Percentiles rank a stretch among this genome's conserved stretches.
These are phyloP conservation scores for Drosophila rufa DNA, from an alignment of 1,140 invertebrate species.

Conservation along the genomic window DNA sequence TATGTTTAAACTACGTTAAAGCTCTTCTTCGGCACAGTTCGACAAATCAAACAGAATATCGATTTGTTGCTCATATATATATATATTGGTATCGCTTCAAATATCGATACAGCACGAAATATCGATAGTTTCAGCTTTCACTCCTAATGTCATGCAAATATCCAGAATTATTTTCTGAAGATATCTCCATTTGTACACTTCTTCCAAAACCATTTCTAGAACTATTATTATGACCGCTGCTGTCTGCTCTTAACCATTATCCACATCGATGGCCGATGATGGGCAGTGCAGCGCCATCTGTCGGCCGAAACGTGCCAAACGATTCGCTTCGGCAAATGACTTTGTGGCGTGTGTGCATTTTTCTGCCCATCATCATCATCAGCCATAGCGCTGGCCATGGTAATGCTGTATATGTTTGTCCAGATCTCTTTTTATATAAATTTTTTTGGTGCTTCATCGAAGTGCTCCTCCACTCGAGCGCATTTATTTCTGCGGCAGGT, in stretches of 20 bases:
- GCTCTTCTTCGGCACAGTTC: no score
- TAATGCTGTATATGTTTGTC: constrained; percentile 38
- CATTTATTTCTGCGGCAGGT: constrained; percentile 48
- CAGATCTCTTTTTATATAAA: constrained; percentile 17
- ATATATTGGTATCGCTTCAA: no score
- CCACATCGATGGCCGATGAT: constrained; percentile 29
- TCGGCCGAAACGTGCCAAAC: constrained; percentile 43
- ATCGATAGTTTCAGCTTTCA: no score
- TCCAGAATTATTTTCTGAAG: neutral
- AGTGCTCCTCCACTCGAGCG: constrained; percentile 47
- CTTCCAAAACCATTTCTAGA: no score
- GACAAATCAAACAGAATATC: no score
- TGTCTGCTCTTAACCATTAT: constrained; percentile 4
- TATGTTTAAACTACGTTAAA: no score
- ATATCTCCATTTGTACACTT: no score
- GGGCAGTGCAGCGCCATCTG: constrained; percentile 52
- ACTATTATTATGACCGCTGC: neutral
- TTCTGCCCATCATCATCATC: constrained; percentile 20
- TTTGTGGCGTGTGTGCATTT: constrained; percentile 65
- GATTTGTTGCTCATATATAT: no score
- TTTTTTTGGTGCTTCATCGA: constrained; percentile 26
- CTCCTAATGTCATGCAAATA: no score
- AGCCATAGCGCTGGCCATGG: constrained; percentile 27
- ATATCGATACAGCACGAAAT: no score
- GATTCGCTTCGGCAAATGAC: constrained; percentile 57